phyloP scores from a whole-genome alignment of 1,140 invertebrate species.

The Holotrichia oblita region DNA sequence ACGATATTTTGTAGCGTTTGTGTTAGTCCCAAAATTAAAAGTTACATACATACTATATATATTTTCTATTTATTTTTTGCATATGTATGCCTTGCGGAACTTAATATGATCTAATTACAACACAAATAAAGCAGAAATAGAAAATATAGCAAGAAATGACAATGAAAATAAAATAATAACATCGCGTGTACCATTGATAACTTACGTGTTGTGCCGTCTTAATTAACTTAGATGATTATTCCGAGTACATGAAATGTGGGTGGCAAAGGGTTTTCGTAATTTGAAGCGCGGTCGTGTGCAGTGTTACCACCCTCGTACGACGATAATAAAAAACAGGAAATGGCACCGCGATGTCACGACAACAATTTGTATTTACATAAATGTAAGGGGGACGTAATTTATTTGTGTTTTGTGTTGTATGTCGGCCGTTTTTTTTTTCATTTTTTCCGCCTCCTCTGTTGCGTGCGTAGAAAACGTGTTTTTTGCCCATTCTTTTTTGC shows the following conservation, averaged over 20 bases:
- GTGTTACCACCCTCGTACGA: constrained; percentile 6
- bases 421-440: not conserved
- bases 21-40: not conserved
- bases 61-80: not conserved
- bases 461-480: not conserved
- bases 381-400: constrained; percentile 12
- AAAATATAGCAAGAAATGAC: not conserved
- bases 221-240: constrained; percentile 18
- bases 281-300: constrained; percentile 18
- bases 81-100: not conserved
- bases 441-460: not conserved
- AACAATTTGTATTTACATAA: constrained; percentile 21
- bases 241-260: constrained; percentile 3
- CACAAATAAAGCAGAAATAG: not conserved
- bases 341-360: constrained; percentile 18
- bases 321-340: constrained; percentile 15
- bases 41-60: not conserved
- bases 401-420: constrained; percentile 21
- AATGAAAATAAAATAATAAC: constrained; percentile 9
- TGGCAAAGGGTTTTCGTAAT: constrained; percentile 11
- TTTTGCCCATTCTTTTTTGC: not conserved
- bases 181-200: not conserved
- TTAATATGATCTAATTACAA: not conserved
- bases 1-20: not conserved
- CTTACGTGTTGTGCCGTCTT: constrained; percentile 13